Base-by-base conservation (phyloP, 2,888 invertebrate species). In the Trachelus stipa region DNA sequence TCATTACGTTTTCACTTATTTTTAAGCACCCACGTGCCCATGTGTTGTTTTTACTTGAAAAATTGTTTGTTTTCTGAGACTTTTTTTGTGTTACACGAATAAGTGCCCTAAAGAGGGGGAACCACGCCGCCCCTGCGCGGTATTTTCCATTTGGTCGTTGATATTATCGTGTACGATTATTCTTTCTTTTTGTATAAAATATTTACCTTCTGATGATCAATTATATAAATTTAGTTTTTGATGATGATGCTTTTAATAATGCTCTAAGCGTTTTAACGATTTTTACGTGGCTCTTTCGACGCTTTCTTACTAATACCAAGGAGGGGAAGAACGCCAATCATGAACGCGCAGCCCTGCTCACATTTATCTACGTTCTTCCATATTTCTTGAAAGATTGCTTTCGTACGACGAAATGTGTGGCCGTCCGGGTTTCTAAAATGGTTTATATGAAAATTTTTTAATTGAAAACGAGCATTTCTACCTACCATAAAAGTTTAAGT, bases 71-170 rank as follows among this genome's bases (percentile, higher is more conserved):
- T 74, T 74, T 77, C 73, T 15, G 4, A 40, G 69, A 76, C 33
- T 33, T 71, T 74, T 73, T 73, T 75, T 68, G 15, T 75, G 71
- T 34, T 56, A 9, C 56, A 56, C 56, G 15, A 40, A 15, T 15
- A 56, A 23, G 56, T 23, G 23, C 23, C 56, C 56, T 23, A 75
- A 75, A 74, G 68, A 34, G 37, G 69, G 79, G 75, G 68, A 77
- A 40, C 75, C 78, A 79, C 77, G 78, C 79, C 78, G 76, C 74
- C 69, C 35, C 68, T 71, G 68, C 31, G 76, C 56, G 76, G 37
- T 69, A 73, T 40, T 79, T 75, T 69, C 73, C 56, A 35, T 30
- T 74, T 69, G 69, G 12, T 34, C 71, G 74, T 69, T 69, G 71
- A 68, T 40, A 35, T 69, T 69, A 74, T 23, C 56, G 68, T 76